Conservation (phyloP, 2,888 invertebrate species). For the Epinotia ramella region DNA sequence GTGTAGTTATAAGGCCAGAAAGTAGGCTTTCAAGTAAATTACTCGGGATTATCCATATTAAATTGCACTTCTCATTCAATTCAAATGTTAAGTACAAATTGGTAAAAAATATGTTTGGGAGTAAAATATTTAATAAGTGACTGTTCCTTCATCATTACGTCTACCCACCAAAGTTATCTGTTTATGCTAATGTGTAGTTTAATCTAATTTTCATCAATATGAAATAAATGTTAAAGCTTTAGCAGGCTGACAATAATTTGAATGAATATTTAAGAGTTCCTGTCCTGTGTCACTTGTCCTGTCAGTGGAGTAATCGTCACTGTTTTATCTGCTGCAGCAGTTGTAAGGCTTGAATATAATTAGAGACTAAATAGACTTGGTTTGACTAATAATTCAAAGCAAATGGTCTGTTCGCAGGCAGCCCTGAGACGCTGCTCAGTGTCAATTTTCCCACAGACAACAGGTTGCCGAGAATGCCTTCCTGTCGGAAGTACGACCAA, state of each 20-base stretch:
- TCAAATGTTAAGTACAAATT: not conserved
- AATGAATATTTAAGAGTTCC: not conserved
- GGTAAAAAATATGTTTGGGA: not conserved
- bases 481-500: constrained; percentile 83
- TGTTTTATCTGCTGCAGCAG: not conserved
- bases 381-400: constrained; percentile 13
- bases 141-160: not conserved
- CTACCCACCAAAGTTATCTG: not conserved
- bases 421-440: constrained; percentile 64
- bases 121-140: not conserved
- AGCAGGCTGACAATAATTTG: not conserved
- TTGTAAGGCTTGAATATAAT: not conserved
- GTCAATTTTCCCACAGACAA: constrained; percentile 80
- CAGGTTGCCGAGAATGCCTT: constrained; percentile 80
- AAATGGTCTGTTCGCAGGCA: constrained; percentile 50
- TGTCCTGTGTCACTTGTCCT: not conserved
- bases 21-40: not conserved
- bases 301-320: not conserved
- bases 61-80: not conserved
- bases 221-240: not conserved
- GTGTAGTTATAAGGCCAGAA: not conserved
- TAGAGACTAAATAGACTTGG: too few relatives aligned
- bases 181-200: not conserved
- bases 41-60: not conserved
- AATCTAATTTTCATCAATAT: not conserved